Conservation (phyloP, 2,113 vertebrate species). For the Calypte anna region DNA sequence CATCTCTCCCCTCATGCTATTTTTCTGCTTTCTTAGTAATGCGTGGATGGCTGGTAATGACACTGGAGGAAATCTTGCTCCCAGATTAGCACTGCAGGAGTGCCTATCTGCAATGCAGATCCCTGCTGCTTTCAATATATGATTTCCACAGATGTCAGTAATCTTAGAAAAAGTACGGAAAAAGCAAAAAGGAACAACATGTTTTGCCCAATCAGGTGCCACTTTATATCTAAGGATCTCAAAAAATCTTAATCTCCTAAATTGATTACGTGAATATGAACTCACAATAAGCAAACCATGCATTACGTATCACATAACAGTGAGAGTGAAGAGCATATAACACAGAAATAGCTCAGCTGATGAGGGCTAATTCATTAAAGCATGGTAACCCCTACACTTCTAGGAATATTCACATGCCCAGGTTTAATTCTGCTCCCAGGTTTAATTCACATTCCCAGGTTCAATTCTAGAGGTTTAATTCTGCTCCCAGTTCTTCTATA, state of each 20-base stretch:
- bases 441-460: too few species aligned
- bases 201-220: not conserved
- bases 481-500: not conserved
- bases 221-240: not conserved
- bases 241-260: not conserved
- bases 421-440: not conserved
- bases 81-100: slow-evolving; percentile 58
- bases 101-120: slow-evolving; percentile 64
- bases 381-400: not conserved
- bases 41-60: slow-evolving; percentile 36
- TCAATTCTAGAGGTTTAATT: not conserved
- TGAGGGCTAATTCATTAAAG: not conserved
- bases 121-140: slow-evolving; percentile 34
- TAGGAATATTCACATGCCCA: not conserved
- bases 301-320: not conserved
- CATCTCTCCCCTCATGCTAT: slow-evolving; percentile 12
- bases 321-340: not conserved
- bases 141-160: slow-evolving; percentile 32
- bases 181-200: accelerated
- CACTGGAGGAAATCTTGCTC: slow-evolving; percentile 48
- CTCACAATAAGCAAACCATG: not conserved
- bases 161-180: not conserved
- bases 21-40: slow-evolving; percentile 32
- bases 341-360: not conserved
- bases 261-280: not conserved